These are phyloP conservation scores for Emys orbicularis DNA, from an alignment of 2,797 vertebrate species.

Conservation along the genomic window DNA sequence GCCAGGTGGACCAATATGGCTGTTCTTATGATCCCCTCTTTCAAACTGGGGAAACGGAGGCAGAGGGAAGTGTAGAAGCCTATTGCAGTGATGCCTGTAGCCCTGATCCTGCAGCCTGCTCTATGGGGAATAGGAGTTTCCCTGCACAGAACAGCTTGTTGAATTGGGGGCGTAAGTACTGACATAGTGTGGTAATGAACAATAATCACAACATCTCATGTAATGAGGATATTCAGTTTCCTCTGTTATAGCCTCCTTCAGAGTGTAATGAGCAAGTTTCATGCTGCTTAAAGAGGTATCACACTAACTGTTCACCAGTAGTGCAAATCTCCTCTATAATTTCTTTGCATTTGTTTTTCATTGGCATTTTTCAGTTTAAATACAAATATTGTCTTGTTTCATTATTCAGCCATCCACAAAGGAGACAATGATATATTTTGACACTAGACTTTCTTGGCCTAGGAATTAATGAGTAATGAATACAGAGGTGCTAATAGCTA, in stretches of 20 bases:
- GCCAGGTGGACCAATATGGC: background rate
- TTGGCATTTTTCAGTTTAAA: background rate
- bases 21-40: background rate
- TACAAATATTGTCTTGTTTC: background rate
- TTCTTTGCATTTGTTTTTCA: background rate
- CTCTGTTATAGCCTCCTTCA: background rate
- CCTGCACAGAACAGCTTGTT: background rate
- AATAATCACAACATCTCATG: background rate
- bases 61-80: background rate
- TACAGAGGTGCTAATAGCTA: too few species aligned
- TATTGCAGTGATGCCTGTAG: background rate
- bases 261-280: background rate
- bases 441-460: background rate
- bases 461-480: accelerated
- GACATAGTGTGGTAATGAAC: background rate
- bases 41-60: background rate
- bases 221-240: background rate
- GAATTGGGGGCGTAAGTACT: background rate
- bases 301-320: background rate
- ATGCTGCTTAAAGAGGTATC: background rate
- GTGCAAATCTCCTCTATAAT: background rate
- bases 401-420: background rate
- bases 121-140: background rate
- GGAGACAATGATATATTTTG: background rate
- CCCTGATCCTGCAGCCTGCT: background rate